Base-by-base conservation (phyloP, 2,888 invertebrate species). In the Lepidonotus clava region DNA sequence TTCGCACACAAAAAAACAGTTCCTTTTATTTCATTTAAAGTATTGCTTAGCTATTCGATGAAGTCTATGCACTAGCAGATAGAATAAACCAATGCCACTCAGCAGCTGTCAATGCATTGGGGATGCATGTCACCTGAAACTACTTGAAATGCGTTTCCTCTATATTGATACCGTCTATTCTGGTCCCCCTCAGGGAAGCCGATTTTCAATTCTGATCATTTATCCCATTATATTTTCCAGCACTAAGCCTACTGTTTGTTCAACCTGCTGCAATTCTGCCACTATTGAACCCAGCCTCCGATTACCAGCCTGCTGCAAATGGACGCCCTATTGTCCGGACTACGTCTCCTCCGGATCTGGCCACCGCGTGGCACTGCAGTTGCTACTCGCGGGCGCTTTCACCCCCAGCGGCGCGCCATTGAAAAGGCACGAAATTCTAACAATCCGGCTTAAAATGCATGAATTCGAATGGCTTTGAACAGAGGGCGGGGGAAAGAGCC, bases 361-460 rank as follows among this genome's bases (percentile, higher is more conserved):
- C 61, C 61, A 24, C 61, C 11, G 24, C 28, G 61, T 28, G 61
- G 28, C 28, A 32, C 61, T 24, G 0, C 61, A 32, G 11, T 8
- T 2, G 61, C 28, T 14, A 28, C 61, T 24, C 5, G 61, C 28
- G 28, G 24, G 24, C 61, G 28, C 61, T 24, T 32, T 24, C 61
- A 61, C 21, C 28, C 61, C 61, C 61, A 5, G 61, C 61, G 5
- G 61, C 28, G 24, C 24, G 28, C 28, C 61, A 61, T 61, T 61
- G 61, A 61, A 32, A 4, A 14, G 61, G 61, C 61, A 61, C 61
- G 61, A 32, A 61, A 61, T 61, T 61, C 61, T 28, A 61, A 61
- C 61, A 61, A 61, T 61, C 28, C 61, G 61, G 61, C 61, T 61
- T 61, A 61, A 61, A 61, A 61, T 61, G 61, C 61, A 24, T 24